Conservation (phyloP, 2,113 vertebrate genomes). For the Candoia aspera region DNA sequence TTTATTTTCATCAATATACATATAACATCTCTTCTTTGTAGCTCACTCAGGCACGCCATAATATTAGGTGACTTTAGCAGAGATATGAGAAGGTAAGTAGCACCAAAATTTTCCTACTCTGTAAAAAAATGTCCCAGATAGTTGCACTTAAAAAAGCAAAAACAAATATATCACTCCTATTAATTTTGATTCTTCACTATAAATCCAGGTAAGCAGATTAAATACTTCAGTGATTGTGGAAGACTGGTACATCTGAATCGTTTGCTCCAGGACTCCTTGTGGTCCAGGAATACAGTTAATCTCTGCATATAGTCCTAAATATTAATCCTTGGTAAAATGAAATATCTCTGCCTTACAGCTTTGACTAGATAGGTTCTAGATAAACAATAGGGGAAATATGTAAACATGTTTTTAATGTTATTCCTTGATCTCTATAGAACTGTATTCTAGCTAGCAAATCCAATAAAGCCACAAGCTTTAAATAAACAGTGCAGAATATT, state of each 20-base stretch:
- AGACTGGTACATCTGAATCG: constrained; percentile 36
- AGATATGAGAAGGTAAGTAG: background rate
- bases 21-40: background rate
- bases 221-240: constrained; percentile 25
- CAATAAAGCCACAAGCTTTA: background rate
- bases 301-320: constrained; percentile 25
- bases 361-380: constrained; percentile 10
- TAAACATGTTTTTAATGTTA: background rate
- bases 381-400: background rate
- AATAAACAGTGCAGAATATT: background rate
- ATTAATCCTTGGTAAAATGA: constrained; percentile 30
- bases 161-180: background rate
- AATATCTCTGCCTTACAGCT: constrained; percentile 38
- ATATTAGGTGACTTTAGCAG: background rate
- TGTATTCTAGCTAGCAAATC: background rate
- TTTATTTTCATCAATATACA: background rate
- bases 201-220: constrained; percentile 8
- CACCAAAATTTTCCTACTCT: background rate
- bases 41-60: background rate
- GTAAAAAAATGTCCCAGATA: background rate
- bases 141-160: background rate
- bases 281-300: constrained; percentile 22
- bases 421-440: background rate
- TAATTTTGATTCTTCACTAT: background rate
- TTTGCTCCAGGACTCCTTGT: constrained; percentile 20